Evolutionary conservation across 1,140 invertebrate species (phyloP).

Genomic region (Sarcophaga peregrina): DNA sequence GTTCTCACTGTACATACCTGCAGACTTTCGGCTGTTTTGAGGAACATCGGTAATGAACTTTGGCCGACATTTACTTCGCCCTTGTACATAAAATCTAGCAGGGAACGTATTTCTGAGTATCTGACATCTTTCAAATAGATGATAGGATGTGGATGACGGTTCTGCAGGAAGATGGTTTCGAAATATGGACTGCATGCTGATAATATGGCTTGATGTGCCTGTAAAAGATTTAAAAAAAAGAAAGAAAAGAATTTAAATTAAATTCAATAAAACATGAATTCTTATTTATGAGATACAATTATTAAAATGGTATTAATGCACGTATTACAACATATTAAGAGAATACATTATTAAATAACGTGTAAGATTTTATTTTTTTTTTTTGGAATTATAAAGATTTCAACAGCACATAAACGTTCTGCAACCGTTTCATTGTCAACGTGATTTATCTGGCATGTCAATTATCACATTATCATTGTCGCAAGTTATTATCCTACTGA

Average conservation of each 20-base stretch:
- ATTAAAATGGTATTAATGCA: not conserved
- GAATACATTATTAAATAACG: too few relatives aligned
- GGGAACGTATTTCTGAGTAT: constrained; percentile 86
- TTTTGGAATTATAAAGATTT: too few relatives aligned
- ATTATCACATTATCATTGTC: not conserved
- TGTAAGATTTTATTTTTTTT: too few relatives aligned
- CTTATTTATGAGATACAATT: too few relatives aligned
- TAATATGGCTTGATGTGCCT: constrained; percentile 91
- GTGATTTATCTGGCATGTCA: constrained; percentile 18
- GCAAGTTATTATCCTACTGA: not conserved
- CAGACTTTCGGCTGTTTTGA: constrained; percentile 90
- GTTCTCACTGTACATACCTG: constrained; percentile 72
- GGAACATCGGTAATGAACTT: constrained; percentile 86
- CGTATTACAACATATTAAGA: not conserved
- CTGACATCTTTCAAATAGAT: constrained; percentile 92
- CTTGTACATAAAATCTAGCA: constrained; percentile 92
- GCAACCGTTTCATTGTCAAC: not conserved
- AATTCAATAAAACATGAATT: not conserved
- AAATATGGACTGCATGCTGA: constrained; percentile 96
- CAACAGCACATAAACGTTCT: not conserved
- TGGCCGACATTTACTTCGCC: constrained; percentile 90
- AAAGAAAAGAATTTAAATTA: not conserved
- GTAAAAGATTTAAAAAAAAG: constrained; percentile 53
- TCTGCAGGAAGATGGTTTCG: constrained; percentile 91
- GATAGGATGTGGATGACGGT: constrained; percentile 90